A percentile compares a stretch with the other conserved stretches of the same genome.
phyloP scores from a whole-genome alignment of 2,888 invertebrate genomes.

The Nyleta sp. region DNA sequence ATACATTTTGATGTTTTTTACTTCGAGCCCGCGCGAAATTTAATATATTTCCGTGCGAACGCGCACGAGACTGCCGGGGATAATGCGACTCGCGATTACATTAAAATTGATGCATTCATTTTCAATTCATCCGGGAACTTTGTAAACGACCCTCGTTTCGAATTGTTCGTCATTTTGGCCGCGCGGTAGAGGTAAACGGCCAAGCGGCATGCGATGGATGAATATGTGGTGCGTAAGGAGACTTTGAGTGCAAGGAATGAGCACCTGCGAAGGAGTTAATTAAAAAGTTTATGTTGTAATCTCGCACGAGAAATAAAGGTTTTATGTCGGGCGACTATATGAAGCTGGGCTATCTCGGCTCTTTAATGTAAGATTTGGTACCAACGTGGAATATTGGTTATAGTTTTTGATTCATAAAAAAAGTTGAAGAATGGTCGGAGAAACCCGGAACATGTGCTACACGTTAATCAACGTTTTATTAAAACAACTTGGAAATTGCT shows the following conservation, averaged over 20 bases:
- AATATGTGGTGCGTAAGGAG: slow-evolving; percentile 19
- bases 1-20: slow-evolving; percentile 24
- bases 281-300: slow-evolving; percentile 38
- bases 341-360: too few relatives aligned
- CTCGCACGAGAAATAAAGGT: slow-evolving; percentile 5
- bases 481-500: too few relatives aligned
- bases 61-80: not conserved
- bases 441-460: too few relatives aligned
- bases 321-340: slow-evolving; percentile 11
- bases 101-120: not conserved
- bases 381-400: not conserved
- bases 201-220: slow-evolving; percentile 2
- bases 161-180: not conserved
- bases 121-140: not conserved
- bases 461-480: too few relatives aligned
- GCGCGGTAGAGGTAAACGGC: not conserved
- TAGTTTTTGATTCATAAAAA: not conserved
- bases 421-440: not conserved
- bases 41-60: slow-evolving; percentile 9
- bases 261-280: slow-evolving; percentile 21
- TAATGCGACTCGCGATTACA: not conserved
- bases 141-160: not conserved
- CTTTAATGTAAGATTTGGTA: slow-evolving; percentile 2
- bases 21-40: slow-evolving; percentile 7
- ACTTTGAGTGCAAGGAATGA: slow-evolving; percentile 24